Evolutionary conservation across 2,888 invertebrate genomes (phyloP), one percentile per base, ranked within the genome.

Genomic region (Cerceris ruficornis): DNA sequence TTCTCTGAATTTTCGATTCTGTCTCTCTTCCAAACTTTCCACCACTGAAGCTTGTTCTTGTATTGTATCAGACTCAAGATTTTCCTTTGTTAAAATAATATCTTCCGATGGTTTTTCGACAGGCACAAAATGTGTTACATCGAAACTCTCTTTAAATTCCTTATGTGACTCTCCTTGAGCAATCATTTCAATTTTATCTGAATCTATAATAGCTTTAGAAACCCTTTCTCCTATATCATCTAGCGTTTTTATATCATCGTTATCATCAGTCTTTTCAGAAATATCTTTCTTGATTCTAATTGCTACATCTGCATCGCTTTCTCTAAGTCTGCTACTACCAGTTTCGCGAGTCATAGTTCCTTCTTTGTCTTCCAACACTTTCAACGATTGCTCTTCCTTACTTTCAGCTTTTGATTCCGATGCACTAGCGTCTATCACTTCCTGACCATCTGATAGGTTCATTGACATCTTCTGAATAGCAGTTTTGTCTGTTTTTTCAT

Each of bases 381-480:
- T 87, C 2, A 82, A 81, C n/a, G 69, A 80, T 57, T 88, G 76
- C 15, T 84, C 87, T 28, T 87, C 88, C 54, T 88, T 87, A 4
- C 75, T 83, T 69, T 87, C 84, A 0, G 79, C 64, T 15, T 78
- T 85, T 0, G 83, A 80, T 55, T 88, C 85, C 0, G 85, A 85
- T 2, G 90, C 89, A 14, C 82, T 80, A 0, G 90, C 91, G 68
- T 91, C 89, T 43, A 91, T 87, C 6, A 80, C 83, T 69, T 89
- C 86, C 17, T 87, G 84, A 0, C 88, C 89, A 15, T 88, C 89
- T 0, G 79, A 81, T 41, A 88, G 60, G 43, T 85, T 88, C 71
- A 91, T 82, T 15, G 87, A 86, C 73, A 88, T 88, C 42, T 87
- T 88, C 62, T 91, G 85, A 0, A 83, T 75, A 13, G 82, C 83